Evolutionary conservation across 1,140 invertebrate genomes (phyloP), one percentile per base, ranked within the genome.

Genomic region (Piezodorus guildinii): DNA sequence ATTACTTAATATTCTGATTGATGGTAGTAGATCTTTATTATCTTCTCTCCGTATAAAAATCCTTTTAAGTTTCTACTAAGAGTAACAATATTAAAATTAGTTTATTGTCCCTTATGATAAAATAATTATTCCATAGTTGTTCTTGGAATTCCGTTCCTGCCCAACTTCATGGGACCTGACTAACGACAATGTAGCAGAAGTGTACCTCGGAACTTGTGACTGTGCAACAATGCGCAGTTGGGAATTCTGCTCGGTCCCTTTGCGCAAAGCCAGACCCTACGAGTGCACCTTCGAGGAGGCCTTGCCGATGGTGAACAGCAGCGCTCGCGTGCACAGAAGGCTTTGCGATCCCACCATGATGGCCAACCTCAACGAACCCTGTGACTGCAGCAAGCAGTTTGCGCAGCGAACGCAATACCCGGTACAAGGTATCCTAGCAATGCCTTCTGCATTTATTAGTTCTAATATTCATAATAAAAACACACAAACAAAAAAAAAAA

Each of bases 201-300:
- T 56, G 3, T 56, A 23, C 52, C 52, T 56, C 15, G 52, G 52
- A 4, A 56, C 52, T 2, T 65, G 64, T 44, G 39, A 39, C 2
- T 65, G 64, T 17, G 62, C 59, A 6, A 52, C 46, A 3, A 45
- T 65, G 15, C 21, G 60, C 4, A 51, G 15, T 23, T 65, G 64
- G 64, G 56, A 65, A 17, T 17, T 62, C 4, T 65, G 64, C 45
- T 61, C 44, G 17, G 8, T 39, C 16, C 45, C 58, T 1, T 49
- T 65, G 10, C 19, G 43, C 17, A 49, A 51, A 27, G 46, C 25
- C 21, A 15, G 64, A 10, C 60, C 64, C 10, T 39, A 65, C 30
- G 64, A 65, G 23, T 65, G 64, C 21, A 30, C 39, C 9, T 65
- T 65, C 30, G 19, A 34, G 5, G 64, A 65, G 30, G 60, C 34